Base-by-base conservation (phyloP, 1,140 invertebrate species). In the Lasioglossum baleicum region DNA sequence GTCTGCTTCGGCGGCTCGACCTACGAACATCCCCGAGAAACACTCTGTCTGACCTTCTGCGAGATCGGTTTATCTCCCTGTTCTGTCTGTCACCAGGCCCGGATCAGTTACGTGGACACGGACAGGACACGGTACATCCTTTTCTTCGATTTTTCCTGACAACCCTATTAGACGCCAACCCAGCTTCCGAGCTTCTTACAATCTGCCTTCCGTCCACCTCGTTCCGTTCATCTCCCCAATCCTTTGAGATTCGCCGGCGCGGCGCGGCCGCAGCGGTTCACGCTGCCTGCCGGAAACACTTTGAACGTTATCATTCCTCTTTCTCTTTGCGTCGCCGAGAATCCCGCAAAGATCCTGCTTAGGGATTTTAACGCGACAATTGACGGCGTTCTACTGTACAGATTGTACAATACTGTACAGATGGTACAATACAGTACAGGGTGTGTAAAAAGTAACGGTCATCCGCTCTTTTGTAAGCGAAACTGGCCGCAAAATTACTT, bases 51-150 rank as follows among this genome's bases (percentile, higher is more conserved):
- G 68, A 22, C 31, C 51, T 67, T 61, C 48, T 61, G 71, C 67
- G 58, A 35, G 53, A 10, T 26, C 51, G 71, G 70, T 65, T 78
- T 74, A 80, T 51, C 69, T 66, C 44, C n/a, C 42, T 53, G 51
- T 66, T 61, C 7, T 61, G n/a, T 79, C 69, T 56, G 51, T 70
- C 75, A 44, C 13, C 67, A 8, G 2, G 60, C 51, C 31, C 64
- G 40, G 53, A 61, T 42, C 64, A 68, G 61, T 80, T 35, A 40
- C 64, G 8, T 3, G 61, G 20, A 40, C 68, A n/a, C 20, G 35
- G 0, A 13, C 48, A 20, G 15, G 31, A 8, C 61, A 15, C 58
- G 22, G 58, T 31, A 10, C 15, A n/a, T n/a, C 8, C 51, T 20
- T 67, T 51, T 48, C 17, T 51, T 58, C 73, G 35, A 75, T 68